Evolutionary conservation across 2,113 vertebrate genomes (phyloP), one percentile per base, ranked within the genome.

Genomic region (Talpa occidentalis): DNA sequence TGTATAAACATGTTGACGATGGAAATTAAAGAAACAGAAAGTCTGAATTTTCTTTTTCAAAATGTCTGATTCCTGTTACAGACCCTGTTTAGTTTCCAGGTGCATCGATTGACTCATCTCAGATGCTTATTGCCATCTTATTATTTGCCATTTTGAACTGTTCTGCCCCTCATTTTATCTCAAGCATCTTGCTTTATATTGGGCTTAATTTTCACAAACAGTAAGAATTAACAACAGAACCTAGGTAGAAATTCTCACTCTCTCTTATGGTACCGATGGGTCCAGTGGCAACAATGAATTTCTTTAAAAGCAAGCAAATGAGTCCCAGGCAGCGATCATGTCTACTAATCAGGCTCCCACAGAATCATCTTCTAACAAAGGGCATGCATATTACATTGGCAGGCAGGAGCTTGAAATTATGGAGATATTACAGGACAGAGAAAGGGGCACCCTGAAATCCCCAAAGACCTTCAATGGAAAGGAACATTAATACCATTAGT

Each of bases 101-200:
- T 35, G 5, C n/a, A 19, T 24, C 44, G 37, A 47, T 47, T 2
- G 44, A 21, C 17, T 85, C n/a, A 52, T 70, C 28, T 89, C 17
- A 8, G 12, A n/a, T 32, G 87, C 19, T 32, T 42, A 9, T 3
- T 47, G 2, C 1, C 21, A 4, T 15, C 64, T 40, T 44, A 30
- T 4, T 40, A 15, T 62, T 87, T 76, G 66, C 6, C 56, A 47
- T 74, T 92, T 88, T 56, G 26, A 19, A 60, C 42, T 26, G 12
- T 49, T 52, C 16, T 60, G 28, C 15, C 11, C n/a, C 21, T 76
- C 49, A 49, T 49, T 35, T 66, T 90, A 35, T 21, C 22, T 32
- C 26, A 82, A 82, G 26, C n/a, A 17, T 80, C 24, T 35, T 89
- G 78, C 44, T 88, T 89, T 91, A 59, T 2, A 11, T 14, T 37